A percentile compares a stretch with the other conserved stretches of the same genome.
These are phyloP conservation scores for Aplocera efformata DNA, from an alignment of 2,888 invertebrate genomes.

Conservation along the genomic window DNA sequence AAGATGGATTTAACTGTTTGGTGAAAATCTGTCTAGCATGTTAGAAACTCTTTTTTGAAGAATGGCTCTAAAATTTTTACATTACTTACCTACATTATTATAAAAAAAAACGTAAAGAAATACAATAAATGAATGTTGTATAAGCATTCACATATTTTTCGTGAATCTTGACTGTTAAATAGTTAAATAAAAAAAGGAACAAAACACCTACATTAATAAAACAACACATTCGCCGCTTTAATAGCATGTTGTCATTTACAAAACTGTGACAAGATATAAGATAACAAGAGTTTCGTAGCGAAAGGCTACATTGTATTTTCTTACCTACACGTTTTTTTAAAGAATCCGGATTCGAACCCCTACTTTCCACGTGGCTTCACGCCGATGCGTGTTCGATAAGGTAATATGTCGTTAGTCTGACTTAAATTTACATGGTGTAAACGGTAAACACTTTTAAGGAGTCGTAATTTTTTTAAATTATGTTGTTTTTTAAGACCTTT, in stretches of 20 bases:
- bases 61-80: no score
- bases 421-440: constrained; percentile 36
- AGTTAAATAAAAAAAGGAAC: no score
- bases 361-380: constrained; percentile 12
- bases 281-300: constrained; percentile 34
- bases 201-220: neutral
- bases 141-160: no score
- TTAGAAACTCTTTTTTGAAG: no score
- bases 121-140: no score
- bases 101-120: no score
- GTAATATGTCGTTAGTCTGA: constrained; percentile 46
- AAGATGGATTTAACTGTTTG: no score
- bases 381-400: constrained; percentile 34
- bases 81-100: no score
- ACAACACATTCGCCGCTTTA: constrained; percentile 1
- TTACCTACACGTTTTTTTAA: constrained; percentile 8
- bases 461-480: no score
- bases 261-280: constrained; percentile 40
- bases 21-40: no score
- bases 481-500: no score
- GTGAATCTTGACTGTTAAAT: no score
- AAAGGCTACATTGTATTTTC: constrained; percentile 9
- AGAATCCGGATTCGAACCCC: constrained; percentile 17
- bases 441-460: constrained; percentile 17
- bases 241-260: constrained; percentile 23